A percentile compares a stretch with the other conserved stretches of the same genome.
Conservation (phyloP, 2,797 vertebrate species). For the Lateolabrax maculatus region DNA sequence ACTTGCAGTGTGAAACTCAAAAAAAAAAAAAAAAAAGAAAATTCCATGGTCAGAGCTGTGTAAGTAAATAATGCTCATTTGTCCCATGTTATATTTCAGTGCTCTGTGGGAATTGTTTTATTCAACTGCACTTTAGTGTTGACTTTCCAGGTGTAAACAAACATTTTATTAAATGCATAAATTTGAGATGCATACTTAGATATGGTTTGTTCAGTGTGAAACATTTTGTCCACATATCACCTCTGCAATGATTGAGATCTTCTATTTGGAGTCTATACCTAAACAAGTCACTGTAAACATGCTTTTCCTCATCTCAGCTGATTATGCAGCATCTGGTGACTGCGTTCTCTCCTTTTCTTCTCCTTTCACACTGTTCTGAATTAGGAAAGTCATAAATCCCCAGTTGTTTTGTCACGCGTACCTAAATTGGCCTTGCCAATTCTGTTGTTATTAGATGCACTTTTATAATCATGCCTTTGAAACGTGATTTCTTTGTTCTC, state of each 20-base stretch:
- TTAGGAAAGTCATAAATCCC: conserved; percentile 6
- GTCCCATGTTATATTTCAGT: background rate
- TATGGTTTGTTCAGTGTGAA: background rate
- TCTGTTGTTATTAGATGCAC: conserved; percentile 40
- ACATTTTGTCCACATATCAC: background rate
- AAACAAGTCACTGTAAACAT: background rate
- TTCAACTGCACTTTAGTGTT: background rate
- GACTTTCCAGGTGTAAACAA: background rate
- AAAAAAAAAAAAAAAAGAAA: background rate
- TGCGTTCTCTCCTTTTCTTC: background rate
- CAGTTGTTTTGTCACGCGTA: conserved; percentile 52
- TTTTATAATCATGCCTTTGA: conserved; percentile 54
- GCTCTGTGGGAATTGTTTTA: background rate
- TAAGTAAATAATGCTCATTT: background rate
- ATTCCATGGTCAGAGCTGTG: background rate
- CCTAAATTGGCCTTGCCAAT: conserved; percentile 60
- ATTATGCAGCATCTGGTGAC: conserved; percentile 5
- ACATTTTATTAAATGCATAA: background rate
- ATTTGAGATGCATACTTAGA: background rate
- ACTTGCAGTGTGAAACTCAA: conserved; percentile 17
- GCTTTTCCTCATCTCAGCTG: background rate
- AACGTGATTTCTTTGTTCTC: conserved; percentile 66
- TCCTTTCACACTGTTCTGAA: conserved; percentile 18
- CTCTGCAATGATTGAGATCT: background rate
- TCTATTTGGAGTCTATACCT: background rate